Base-by-base conservation (phyloP, 2,797 vertebrate genomes). In the Spondyliosoma cantharus region DNA sequence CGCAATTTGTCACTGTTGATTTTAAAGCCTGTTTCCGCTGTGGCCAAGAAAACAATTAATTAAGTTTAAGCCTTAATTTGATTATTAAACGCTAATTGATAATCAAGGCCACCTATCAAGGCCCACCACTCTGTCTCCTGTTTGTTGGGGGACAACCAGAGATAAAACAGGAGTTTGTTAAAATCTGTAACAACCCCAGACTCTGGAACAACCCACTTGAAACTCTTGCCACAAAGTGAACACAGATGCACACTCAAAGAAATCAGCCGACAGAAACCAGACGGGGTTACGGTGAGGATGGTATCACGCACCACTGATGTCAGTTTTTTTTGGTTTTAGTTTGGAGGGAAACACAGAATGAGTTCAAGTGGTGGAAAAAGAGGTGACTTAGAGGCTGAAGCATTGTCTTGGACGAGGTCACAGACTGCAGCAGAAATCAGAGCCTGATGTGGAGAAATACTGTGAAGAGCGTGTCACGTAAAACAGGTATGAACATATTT, bases 161-260 rank as follows among this genome's bases (percentile, higher is more conserved):
- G 81, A 80, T 80, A 76, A 83, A 91, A 80, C 63, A 69, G 75
- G 74, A 87, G 76, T 72, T 83, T 11, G 57, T 76, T 69, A 27
- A 57, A 82, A 80, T 83, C 63, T 54, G 50, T 25, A 78, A 80
- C 68, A 61, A 87, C 78, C 74, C 16, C 85, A 91, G 70, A 84
- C 71, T 81, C 50, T 76, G 53, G 59, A 87, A 78, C 80, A 54
- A 78, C 80, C 82, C 78, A 73, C 82, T 88, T 87, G 74, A 90
- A 91, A 83, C 74, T 79, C 48, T 74, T 20, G 49, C 87, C 87
- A 76, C 86, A 93, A 93, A 94, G 86, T 92, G 91, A 93, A 89
- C 73, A 71, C 93, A 94, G 83, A 93, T 92, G 91, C 81, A 85
- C 3, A 2, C 43, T 81, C 50, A 63, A 80, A 83, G 63, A 74